Conservation (phyloP, 2,113 vertebrate species). For the Piaya cayana region DNA sequence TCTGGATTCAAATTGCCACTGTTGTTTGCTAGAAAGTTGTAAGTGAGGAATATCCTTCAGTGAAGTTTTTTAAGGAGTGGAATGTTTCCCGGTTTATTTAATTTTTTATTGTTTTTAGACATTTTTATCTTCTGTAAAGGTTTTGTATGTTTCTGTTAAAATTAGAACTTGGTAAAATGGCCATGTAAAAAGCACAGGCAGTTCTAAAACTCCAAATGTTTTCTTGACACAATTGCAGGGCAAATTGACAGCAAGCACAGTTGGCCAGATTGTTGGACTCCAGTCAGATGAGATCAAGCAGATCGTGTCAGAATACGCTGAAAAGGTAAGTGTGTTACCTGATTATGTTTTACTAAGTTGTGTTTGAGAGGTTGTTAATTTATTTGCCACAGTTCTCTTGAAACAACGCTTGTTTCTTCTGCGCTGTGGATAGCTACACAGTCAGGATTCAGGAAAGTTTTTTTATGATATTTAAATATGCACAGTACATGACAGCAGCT, state of each 20-base stretch:
- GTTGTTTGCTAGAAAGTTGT: not conserved
- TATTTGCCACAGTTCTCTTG: not conserved
- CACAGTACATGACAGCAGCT: not conserved
- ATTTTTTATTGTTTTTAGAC: not conserved
- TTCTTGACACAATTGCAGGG: conserved; percentile 77
- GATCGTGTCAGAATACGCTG: conserved; percentile 92
- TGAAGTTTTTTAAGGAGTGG: fast-evolving
- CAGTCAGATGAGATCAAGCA: conserved; percentile 96
- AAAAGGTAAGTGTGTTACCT: conserved; percentile 74
- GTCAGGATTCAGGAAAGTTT: not conserved
- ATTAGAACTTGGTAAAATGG: not conserved
- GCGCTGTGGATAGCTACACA: not conserved
- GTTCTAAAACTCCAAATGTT: not conserved
- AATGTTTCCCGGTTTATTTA: not conserved
- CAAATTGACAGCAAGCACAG: conserved; percentile 88
- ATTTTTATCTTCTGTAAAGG: not conserved
- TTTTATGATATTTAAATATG: not conserved
- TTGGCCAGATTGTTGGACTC: conserved; percentile 94
- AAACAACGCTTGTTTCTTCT: not conserved
- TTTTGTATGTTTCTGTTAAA: not conserved
- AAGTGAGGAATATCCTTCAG: not conserved
- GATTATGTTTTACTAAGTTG: not conserved
- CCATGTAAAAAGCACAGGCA: not conserved
- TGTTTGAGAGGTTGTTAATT: not conserved
- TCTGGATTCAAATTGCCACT: not conserved